Evolutionary conservation across 2,888 invertebrate species (phyloP), one percentile per base, ranked within the genome.

Genomic region (Cylloceria caligata): DNA sequence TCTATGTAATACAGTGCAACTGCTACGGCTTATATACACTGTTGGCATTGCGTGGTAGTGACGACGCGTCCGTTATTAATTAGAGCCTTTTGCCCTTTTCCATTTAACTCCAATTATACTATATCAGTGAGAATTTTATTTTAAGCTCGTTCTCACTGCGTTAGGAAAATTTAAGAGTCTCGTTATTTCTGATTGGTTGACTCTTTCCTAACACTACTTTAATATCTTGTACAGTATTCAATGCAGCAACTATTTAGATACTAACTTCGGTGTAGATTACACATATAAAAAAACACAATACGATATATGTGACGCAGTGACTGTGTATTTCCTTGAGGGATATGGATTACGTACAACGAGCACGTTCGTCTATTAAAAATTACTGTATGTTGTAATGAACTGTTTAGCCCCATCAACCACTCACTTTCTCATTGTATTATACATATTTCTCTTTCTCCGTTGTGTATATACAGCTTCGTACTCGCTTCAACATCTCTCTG

Each of bases 11-110:
- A 34, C 34, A 34, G 19, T 34, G n/a, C 9, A 60, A 60, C 60
- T 16, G 60, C 16, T 16, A n/a, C 24, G n/a, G 21, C 45, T 45
- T 39, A 47, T 49, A 30, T 19, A 13, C 5, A 49, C 42, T 7
- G 7, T 60, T 34, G 60, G 60, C 60, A 60, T 36, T 45, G 60
- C 72, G 60, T 34, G 45, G 60, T 6, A n/a, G 47, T 45, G 60
- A 68, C 60, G 57, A 34, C 34, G 42, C 47, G 68, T 36, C 7
- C 42, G 76, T 76, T 76, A 76, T 76, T 76, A 76, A 76, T 76
- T 76, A 68, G 60, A 49, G 60, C 24, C 67, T 49, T 60, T 60
- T 68, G 72, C 60, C 60, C 57, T 75, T 45, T 67, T 67, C 65
- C 65, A 75, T 75, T 72, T 75, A 67, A 67, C 55, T 67, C 75